These are phyloP conservation scores for Epizoanthus stellaris DNA, from an alignment of 92 coral and sea anemone species.

Conservation along the genomic window DNA sequence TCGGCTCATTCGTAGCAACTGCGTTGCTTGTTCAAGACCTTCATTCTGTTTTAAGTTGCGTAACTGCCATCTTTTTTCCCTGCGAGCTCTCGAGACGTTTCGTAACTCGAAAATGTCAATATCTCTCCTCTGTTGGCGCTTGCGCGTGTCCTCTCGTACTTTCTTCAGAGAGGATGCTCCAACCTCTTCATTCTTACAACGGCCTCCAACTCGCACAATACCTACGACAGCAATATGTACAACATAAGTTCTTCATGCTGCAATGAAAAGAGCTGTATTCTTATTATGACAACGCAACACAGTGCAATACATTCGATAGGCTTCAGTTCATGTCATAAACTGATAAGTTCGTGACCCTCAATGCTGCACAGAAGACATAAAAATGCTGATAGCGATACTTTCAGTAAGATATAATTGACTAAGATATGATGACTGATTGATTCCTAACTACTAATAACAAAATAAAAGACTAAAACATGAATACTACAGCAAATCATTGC, in stretches of 20 bases:
- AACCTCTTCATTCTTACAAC: conserved; percentile 70
- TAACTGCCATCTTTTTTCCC: background rate
- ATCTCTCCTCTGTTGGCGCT: conserved; percentile 23
- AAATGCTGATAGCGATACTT: no score
- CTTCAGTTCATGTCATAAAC: no score
- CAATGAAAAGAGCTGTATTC: background rate
- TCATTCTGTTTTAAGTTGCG: conserved; percentile 4
- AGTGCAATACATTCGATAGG: no score
- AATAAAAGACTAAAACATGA: no score
- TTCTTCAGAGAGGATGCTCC: conserved; percentile 44
- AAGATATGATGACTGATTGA: no score
- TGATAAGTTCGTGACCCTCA: no score
- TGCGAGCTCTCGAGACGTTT: background rate
- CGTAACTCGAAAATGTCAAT: background rate
- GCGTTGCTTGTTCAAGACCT: conserved; percentile 36
- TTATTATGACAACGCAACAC: background rate
- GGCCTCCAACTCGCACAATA: conserved; percentile 92
- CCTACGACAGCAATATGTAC: conserved; percentile 27
- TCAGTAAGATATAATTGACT: no score
- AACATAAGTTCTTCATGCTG: background rate
- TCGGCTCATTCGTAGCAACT: conserved; percentile 27
- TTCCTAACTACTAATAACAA: no score
- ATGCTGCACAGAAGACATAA: no score
- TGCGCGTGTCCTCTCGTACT: conserved; percentile 51
- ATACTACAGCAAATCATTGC: no score